Evolutionary conservation across 2,888 invertebrate species (phyloP), one percentile per base, ranked within the genome.

Genomic region (Cerceris rybyensis): DNA sequence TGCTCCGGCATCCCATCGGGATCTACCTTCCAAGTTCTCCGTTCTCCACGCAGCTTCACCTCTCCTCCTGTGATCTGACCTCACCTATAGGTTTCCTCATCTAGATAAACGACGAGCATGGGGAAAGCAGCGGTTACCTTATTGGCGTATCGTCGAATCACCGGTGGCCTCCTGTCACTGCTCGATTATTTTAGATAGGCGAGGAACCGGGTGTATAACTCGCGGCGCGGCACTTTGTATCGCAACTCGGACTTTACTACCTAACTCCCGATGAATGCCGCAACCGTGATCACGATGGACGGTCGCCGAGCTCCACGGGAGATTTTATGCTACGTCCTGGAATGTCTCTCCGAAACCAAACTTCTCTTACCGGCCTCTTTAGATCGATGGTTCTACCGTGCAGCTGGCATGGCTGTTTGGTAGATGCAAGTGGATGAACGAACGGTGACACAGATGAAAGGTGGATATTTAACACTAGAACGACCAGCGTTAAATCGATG

Each of bases 131-230:
- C 60, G 68, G 28, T 73, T 81, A 76, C 88, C 87, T 87, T 88
- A 88, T 88, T 88, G 87, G 87, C 88, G 83, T 88, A 87, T 88
- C 88, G 79, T 74, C 66, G 76, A 81, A 88, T 87, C 86, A 85
- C 82, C 71, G 81, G 73, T 80, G 39, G 55, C 58, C 66, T 54
- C 66, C 75, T 76, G 83, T 83, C 85, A 81, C 70, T 75, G 73
- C 42, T 60, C 81, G 83, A 83, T 86, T 85, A 86, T 84, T 84
- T 80, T 80, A 76, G 80, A 84, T 78, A 84, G 78, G 65, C 65
- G 68, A 79, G 70, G 75, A 79, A 66, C 66, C 70, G 69, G 17
- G 75, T 61, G 75, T 81, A 74, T 78, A 82, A 75, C 75, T 83
- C 75, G 70, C 66, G 61, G 61, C 60, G 80, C 77, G 80, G 80